Conservation (phyloP, 2,113 vertebrate genomes). For the Gavialis gangeticus region DNA sequence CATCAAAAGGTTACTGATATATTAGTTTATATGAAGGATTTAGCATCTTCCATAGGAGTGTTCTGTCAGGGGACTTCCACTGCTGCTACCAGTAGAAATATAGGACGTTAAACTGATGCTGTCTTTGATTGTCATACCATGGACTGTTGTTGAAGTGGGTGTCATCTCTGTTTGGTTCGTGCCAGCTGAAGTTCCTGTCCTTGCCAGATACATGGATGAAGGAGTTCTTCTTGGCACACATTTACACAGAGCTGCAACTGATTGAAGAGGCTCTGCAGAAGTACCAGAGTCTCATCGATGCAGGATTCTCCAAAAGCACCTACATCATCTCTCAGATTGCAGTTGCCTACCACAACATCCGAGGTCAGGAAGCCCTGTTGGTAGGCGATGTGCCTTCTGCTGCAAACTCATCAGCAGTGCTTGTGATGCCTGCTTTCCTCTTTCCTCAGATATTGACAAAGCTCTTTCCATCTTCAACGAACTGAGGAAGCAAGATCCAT, state of each 20-base stretch:
- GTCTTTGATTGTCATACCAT: slow-evolving; percentile 1
- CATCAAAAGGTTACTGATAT: not conserved
- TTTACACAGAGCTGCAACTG: slow-evolving; percentile 98
- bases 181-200: slow-evolving; percentile 95
- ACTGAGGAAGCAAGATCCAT: slow-evolving; percentile 95
- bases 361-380: slow-evolving; percentile 83
- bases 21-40: not conserved
- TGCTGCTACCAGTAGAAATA: no score
- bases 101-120: not conserved
- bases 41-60: not conserved
- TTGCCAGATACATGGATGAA: slow-evolving; percentile 97
- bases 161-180: slow-evolving; percentile 72
- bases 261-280: slow-evolving; percentile 98
- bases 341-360: slow-evolving; percentile 98
- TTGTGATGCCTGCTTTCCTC: slow-evolving; percentile 7
- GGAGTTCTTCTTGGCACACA: slow-evolving; percentile 99
- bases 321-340: slow-evolving; percentile 99
- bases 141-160: slow-evolving; percentile 1
- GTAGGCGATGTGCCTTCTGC: not conserved
- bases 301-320: slow-evolving; percentile 97
- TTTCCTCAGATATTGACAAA: slow-evolving; percentile 94
- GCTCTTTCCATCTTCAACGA: slow-evolving; percentile 96
- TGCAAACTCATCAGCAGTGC: not conserved
- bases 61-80: no score
- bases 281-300: slow-evolving; percentile 96